A percentile compares a stretch with the other conserved stretches of the same genome.
Evolutionary conservation across 2,113 vertebrate species (phyloP).

Genomic region (Tragelaphus strepsiceros): DNA sequence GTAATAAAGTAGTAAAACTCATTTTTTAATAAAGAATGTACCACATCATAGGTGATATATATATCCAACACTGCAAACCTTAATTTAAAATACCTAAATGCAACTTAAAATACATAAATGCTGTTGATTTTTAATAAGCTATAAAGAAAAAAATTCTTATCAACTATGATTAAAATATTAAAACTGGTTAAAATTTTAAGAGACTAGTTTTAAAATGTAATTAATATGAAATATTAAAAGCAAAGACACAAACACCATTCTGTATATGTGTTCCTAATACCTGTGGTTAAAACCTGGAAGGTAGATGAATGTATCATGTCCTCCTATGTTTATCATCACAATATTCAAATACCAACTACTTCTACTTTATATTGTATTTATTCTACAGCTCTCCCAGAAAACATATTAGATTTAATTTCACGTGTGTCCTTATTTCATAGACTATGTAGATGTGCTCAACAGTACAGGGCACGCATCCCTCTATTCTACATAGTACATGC

Average conservation of each 20-base stretch:
- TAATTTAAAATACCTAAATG: neutral
- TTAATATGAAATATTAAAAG: neutral
- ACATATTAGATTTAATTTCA: neutral
- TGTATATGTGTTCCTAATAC: neutral
- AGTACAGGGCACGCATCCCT: neutral
- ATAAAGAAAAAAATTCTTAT: neutral
- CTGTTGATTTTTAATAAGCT: neutral
- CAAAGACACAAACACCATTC: neutral
- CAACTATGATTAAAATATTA: neutral
- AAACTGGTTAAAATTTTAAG: neutral
- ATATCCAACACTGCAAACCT: neutral
- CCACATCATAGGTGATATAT: neutral
- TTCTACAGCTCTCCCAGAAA: neutral
- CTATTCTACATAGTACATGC: neutral
- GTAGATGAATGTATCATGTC: neutral
- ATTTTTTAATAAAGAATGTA: neutral
- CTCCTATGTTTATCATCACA: neutral
- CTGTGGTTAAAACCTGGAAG: neutral
- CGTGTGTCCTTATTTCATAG: neutral
- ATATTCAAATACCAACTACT: neutral
- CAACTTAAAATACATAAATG: neutral
- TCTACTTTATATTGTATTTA: neutral
- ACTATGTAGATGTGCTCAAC: neutral
- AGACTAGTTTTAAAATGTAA: neutral
- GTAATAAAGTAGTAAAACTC: neutral